Evolutionary conservation across 2,113 vertebrate species (phyloP), one percentile per base, ranked within the genome.

Genomic region (Rhizomys pruinosus): DNA sequence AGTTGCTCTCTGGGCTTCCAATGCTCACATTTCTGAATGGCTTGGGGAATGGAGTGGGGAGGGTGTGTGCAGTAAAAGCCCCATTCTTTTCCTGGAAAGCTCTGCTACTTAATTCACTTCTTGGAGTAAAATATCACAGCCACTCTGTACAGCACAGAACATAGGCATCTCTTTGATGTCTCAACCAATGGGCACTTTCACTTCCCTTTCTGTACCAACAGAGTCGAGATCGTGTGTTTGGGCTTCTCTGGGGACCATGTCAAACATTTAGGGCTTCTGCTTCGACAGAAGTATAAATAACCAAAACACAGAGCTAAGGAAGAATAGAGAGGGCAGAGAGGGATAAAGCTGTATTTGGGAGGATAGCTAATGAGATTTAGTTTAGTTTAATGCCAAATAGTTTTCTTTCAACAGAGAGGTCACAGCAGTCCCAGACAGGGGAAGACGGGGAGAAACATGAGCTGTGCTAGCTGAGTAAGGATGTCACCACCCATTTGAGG

Each of bases 71-170:
- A 78, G 37, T 59, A 23, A 44, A 71, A 76, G 90, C 63, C 19
- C 39, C 71, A 84, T 61, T 73, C 17, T 89, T 97, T 97, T 97
- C 96, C 94, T 97, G 95, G 92, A 97, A 97, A 97, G 93, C 92
- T 91, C 29, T 78, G n/a, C 92, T 86, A 44, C 96, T 94, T 89
- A 96, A 94, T 94, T 5, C 22, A 90, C 19, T 95, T 92, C 78
- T 92, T 87, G 47, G 79, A 91, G 52, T 32, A 34, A 44, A 87
- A 76, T 96, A 57, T 94, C 63, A 72, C 69, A 94, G 57, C 78
- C 87, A 91, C 64, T 20, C 20, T 78, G 39, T 29, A 87, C 11
- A 59, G 84, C 90, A 81, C 17, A 82, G 42, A 29, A 66, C 19
- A 22, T 3, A 52, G 29, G 42, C 84, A 74, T 94, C 39, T 89